A percentile compares a stretch with the other conserved stretches of the same genome.
Conservation (phyloP, 2,888 invertebrate genomes). For the Ellobium chinense region DNA sequence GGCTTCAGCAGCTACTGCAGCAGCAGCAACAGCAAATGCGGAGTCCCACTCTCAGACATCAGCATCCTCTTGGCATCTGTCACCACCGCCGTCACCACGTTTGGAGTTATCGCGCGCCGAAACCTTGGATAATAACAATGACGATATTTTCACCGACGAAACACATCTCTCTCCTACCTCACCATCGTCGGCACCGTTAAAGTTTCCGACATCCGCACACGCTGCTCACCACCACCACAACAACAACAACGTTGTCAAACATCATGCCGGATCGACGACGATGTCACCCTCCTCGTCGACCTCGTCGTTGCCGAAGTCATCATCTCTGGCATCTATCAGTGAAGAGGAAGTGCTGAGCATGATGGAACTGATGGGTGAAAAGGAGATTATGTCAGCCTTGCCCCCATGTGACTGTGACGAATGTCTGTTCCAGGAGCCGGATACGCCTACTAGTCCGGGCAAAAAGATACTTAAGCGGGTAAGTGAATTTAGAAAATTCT, state of each 20-base stretch:
- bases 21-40: no score
- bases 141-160: constrained; percentile 10
- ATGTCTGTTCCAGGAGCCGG: constrained; percentile 40
- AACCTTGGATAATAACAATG: constrained; percentile 1
- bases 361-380: constrained; percentile 46
- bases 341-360: constrained; percentile 49
- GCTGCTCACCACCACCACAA: not conserved
- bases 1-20: no score
- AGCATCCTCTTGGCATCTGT: no score
- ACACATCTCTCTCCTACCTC: not conserved
- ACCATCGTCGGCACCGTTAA: not conserved
- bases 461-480: constrained; percentile 43
- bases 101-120: not conserved
- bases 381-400: constrained; percentile 32
- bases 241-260: not conserved
- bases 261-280: not conserved
- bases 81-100: not conserved
- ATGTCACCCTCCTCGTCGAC: constrained; percentile 23
- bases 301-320: constrained; percentile 16
- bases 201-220: not conserved
- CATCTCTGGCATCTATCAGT: constrained; percentile 47
- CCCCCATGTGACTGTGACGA: constrained; percentile 52
- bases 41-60: no score
- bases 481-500: no score
- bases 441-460: not conserved